phyloP scores from a whole-genome alignment of 2,797 vertebrate genomes.

The Tamandua tetradactyla region DNA sequence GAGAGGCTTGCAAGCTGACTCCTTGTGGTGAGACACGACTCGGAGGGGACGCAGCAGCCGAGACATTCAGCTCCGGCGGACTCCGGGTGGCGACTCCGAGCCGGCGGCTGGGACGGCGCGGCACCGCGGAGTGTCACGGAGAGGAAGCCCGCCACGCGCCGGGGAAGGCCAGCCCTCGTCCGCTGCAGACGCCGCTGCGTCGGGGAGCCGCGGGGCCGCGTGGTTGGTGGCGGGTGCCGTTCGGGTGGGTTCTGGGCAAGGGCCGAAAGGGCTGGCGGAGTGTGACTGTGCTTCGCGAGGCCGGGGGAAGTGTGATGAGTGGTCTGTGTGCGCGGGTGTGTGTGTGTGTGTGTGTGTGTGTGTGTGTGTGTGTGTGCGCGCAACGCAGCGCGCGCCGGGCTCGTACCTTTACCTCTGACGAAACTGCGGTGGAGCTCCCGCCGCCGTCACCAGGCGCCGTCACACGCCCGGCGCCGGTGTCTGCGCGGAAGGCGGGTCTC shows the following conservation, averaged over 20 bases:
- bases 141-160: conserved; percentile 34
- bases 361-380: conserved; percentile 55
- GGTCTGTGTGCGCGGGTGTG: conserved; percentile 1
- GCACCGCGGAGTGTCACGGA: conserved; percentile 41
- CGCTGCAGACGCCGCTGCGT: conserved; percentile 15
- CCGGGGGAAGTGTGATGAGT: background rate
- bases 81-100: conserved; percentile 51
- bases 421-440: conserved; percentile 84
- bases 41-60: conserved; percentile 23
- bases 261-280: conserved; percentile 10
- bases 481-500: conserved; percentile 81
- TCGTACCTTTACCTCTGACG: conserved; percentile 87
- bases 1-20: conserved; percentile 65
- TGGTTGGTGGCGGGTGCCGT: conserved; percentile 46
- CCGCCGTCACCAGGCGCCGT: conserved; percentile 92
- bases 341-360: background rate
- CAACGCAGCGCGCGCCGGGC: conserved; percentile 76
- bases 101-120: conserved; percentile 50
- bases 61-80: background rate
- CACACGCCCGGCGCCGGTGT: conserved; percentile 91
- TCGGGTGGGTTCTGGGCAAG: conserved; percentile 23
- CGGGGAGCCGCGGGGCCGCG: conserved; percentile 46
- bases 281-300: background rate
- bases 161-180: background rate
- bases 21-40: conserved; percentile 53